These are phyloP conservation scores for Listronotus bonariensis DNA, from an alignment of 1,140 invertebrate genomes.

Conservation along the genomic window DNA sequence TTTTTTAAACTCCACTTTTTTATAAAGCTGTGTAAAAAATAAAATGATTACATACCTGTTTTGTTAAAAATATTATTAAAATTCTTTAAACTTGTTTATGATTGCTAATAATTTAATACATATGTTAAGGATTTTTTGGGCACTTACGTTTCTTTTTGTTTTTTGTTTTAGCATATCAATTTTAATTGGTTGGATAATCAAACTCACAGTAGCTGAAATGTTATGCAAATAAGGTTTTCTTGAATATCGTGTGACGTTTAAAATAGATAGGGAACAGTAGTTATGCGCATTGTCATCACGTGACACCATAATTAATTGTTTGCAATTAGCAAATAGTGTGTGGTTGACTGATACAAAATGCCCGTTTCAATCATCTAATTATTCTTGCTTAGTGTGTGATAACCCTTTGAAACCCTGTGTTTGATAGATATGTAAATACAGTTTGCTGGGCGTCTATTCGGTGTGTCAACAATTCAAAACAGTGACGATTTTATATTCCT, in stretches of 20 bases:
- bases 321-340: slow-evolving; percentile 55
- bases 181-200: no score
- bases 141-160: no score
- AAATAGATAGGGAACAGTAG: slow-evolving; percentile 41
- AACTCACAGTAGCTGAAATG: no score
- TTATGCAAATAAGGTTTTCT: slow-evolving; percentile 12
- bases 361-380: slow-evolving; percentile 55
- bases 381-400: slow-evolving; percentile 50
- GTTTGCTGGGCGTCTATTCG: slow-evolving; percentile 28
- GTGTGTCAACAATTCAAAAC: slow-evolving; percentile 42
- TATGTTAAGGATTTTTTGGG: no score
- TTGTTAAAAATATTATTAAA: no score
- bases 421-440: slow-evolving; percentile 55
- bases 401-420: slow-evolving; percentile 53
- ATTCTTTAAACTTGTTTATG: no score
- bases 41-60: no score
- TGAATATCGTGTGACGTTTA: slow-evolving; percentile 29
- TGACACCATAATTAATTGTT: slow-evolving; percentile 51
- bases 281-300: slow-evolving; percentile 42
- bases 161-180: no score
- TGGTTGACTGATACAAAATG: slow-evolving; percentile 56
- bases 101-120: no score
- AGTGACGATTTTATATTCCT: slow-evolving; percentile 11
- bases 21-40: no score
- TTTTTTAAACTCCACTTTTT: no score